Percentiles rank a stretch among this genome's conserved stretches.
Conservation (phyloP, 2,113 vertebrate genomes). For the Pseudonaja textilis region DNA sequence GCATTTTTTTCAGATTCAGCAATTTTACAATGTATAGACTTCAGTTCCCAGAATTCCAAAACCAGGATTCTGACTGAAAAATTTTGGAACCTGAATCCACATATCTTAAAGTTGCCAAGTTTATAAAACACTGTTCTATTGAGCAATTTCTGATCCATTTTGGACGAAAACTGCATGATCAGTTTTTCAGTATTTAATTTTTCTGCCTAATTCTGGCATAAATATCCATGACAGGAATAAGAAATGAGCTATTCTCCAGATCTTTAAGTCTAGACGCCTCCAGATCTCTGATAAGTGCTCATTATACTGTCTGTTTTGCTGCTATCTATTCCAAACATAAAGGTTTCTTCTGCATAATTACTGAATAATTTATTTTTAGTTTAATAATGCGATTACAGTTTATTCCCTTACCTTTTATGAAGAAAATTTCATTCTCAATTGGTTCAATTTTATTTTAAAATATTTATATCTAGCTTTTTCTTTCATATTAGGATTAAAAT, state of each 20-base stretch:
- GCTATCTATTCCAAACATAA: background rate
- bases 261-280: background rate
- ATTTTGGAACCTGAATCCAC: background rate
- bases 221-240: background rate
- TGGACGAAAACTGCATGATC: background rate
- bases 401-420: background rate
- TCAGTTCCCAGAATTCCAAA: background rate
- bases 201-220: background rate
- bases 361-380: background rate
- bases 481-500: background rate
- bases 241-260: background rate
- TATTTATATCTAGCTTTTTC: background rate
- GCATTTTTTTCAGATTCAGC: background rate
- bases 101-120: background rate
- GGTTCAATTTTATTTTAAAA: background rate
- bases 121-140: background rate
- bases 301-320: background rate
- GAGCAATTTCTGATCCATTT: background rate
- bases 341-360: background rate
- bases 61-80: background rate
- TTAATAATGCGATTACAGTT: background rate
- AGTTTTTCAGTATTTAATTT: background rate
- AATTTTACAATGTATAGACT: background rate
- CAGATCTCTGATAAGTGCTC: background rate
- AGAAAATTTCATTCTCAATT: background rate